phyloP scores from a whole-genome alignment of 2,113 vertebrate species.

The Erythrocercus mccallii region DNA sequence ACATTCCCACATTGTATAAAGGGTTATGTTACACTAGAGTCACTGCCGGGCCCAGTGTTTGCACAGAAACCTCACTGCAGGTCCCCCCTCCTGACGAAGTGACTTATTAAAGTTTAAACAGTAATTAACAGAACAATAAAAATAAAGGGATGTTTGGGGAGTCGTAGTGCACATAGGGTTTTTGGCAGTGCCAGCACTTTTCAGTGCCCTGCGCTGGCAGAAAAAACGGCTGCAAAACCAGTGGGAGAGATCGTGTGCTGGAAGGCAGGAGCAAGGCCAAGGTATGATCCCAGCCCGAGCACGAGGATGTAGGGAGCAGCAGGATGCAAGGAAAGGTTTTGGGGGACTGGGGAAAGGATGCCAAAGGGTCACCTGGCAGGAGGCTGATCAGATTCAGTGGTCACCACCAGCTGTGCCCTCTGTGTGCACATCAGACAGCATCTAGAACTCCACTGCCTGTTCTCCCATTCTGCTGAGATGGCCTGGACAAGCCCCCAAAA shows the following conservation, averaged over 20 bases:
- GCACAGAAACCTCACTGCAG: slow-evolving; percentile 80
- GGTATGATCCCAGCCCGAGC: neutral
- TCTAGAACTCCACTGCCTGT: accelerated
- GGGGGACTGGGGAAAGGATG: neutral
- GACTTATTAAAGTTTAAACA: slow-evolving; percentile 90
- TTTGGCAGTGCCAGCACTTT: slow-evolving; percentile 86
- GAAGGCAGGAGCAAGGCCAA: neutral
- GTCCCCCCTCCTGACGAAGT: slow-evolving; percentile 83
- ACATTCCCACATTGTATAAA: slow-evolving; percentile 95
- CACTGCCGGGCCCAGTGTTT: slow-evolving; percentile 79
- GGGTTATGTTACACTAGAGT: slow-evolving; percentile 81
- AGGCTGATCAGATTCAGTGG: accelerated
- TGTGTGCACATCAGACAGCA: accelerated
- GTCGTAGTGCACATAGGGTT: slow-evolving; percentile 82
- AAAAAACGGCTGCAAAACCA: slow-evolving; percentile 60
- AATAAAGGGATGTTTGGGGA: slow-evolving; percentile 88
- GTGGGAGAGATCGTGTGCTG: slow-evolving; percentile 28
- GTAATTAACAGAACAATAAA: slow-evolving; percentile 90
- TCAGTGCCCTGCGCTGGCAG: slow-evolving; percentile 81
- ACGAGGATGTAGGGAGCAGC: neutral
- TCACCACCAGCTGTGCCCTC: neutral
- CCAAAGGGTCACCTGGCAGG: neutral
- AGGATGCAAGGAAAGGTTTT: neutral
- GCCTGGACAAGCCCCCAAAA: neutral
- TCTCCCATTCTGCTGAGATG: neutral